Percentiles rank a stretch among this genome's conserved stretches.
phyloP scores from a whole-genome alignment of 64 coral and sea anemone species.

The Montipora cactus region DNA sequence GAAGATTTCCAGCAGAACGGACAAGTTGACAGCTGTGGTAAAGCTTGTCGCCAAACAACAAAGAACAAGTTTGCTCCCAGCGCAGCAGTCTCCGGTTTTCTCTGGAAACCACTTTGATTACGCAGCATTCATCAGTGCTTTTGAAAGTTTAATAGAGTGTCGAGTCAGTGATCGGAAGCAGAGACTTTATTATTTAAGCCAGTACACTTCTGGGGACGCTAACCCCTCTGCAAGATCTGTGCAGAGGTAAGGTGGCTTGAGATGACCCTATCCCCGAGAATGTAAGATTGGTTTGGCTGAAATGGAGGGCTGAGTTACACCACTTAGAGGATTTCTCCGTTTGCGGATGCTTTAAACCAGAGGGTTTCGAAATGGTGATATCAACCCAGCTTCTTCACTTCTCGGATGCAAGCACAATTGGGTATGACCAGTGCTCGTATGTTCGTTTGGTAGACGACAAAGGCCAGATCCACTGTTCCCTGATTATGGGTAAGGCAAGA shows the following conservation, averaged over 20 bases:
- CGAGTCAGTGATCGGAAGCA: slow-evolving; percentile 38
- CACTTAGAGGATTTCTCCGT: slow-evolving; percentile 26
- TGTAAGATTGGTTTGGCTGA: neutral
- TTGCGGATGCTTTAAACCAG: slow-evolving; percentile 38
- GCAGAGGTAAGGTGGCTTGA: slow-evolving; percentile 37
- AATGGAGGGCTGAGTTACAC: slow-evolving; percentile 19
- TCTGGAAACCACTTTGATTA: slow-evolving; percentile 48
- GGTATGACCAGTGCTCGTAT: slow-evolving; percentile 13
- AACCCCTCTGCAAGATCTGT: slow-evolving; percentile 46
- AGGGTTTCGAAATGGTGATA: slow-evolving; percentile 24
- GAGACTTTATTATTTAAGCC: slow-evolving; percentile 46
- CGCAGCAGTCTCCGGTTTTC: slow-evolving; percentile 46
- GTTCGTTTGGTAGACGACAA: slow-evolving; percentile 9
- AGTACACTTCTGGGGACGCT: slow-evolving; percentile 51
- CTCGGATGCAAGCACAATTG: slow-evolving; percentile 27
- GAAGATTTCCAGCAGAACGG: neutral
- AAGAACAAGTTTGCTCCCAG: slow-evolving; percentile 21
- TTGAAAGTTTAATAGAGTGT: slow-evolving; percentile 48
- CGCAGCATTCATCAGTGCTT: slow-evolving; percentile 57
- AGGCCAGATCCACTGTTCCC: slow-evolving; percentile 17
- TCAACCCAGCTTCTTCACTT: slow-evolving; percentile 43
- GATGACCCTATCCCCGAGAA: slow-evolving; percentile 32
- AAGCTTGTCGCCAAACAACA: slow-evolving; percentile 44
- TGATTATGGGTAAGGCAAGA: slow-evolving; percentile 11
- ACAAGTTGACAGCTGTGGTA: slow-evolving; percentile 37